Evolutionary conservation across 2,888 invertebrate genomes (phyloP).

Genomic region (Adelphocoris suturalis): DNA sequence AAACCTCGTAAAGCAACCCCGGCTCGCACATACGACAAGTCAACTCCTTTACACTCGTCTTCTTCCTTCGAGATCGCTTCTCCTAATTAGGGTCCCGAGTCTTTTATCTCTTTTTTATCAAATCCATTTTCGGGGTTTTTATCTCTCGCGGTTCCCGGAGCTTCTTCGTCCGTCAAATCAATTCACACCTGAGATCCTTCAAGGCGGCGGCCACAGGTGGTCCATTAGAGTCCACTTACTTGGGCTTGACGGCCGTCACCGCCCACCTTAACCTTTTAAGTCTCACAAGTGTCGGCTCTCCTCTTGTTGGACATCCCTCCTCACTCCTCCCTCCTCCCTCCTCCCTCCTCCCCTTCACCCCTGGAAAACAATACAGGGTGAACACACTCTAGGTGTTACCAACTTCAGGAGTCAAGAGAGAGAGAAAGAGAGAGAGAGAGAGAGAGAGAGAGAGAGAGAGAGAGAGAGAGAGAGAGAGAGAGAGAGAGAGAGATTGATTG

Average conservation of each 20-base stretch:
- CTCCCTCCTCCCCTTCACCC: too few relatives aligned
- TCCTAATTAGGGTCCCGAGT: constrained; percentile 43
- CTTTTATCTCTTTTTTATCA: background rate
- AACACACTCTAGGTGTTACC: too few relatives aligned
- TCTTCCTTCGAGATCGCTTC: background rate
- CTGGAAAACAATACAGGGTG: too few relatives aligned
- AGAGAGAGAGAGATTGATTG: too few relatives aligned
- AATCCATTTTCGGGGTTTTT: constrained; percentile 17
- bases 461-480: too few relatives aligned
- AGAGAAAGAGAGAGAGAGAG: too few relatives aligned
- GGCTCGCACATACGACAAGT: background rate
- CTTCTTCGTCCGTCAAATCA: constrained; percentile 15
- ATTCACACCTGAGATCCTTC: constrained; percentile 41
- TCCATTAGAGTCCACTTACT: constrained; percentile 31
- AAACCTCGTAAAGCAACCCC: background rate
- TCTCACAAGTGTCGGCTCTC: background rate
- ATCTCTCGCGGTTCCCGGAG: background rate
- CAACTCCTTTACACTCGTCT: background rate
- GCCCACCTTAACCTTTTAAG: constrained; percentile 10
- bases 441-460: too few relatives aligned
- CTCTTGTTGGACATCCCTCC: background rate
- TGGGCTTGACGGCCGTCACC: constrained; percentile 6
- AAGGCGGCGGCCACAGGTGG: constrained; percentile 44
- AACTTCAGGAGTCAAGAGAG: too few relatives aligned
- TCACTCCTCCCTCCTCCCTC: too few relatives aligned